Evolutionary conservation across 1,140 invertebrate species (phyloP).

Genomic region (Pemphigus obesinymphae): DNA sequence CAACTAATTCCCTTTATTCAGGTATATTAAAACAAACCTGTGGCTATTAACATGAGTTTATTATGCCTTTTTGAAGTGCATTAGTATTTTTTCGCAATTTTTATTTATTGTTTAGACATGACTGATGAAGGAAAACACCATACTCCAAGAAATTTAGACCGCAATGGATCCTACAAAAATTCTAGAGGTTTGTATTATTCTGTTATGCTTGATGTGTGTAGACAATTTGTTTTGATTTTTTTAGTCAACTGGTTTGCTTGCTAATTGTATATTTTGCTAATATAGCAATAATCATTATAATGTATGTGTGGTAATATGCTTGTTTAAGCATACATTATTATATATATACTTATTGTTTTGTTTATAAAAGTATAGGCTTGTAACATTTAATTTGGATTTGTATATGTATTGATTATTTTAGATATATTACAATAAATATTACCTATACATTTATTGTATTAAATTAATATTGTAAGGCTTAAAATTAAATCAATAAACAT

Average conservation of each 20-base stretch:
- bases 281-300: conserved; percentile 1
- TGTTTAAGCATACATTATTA: not conserved
- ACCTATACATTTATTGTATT: not conserved
- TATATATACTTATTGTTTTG: not conserved
- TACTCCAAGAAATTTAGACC: conserved; percentile 66
- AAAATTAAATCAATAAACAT: not conserved
- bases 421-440: no score
- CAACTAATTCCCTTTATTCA: conserved; percentile 44
- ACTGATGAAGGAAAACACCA: conserved; percentile 68
- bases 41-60: not conserved
- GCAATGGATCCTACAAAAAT: conserved; percentile 78
- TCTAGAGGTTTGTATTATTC: conserved; percentile 55
- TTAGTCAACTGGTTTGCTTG: conserved; percentile 8
- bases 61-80: not conserved
- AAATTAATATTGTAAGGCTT: not conserved
- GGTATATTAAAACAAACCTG: conserved; percentile 54
- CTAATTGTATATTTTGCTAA: conserved; percentile 34
- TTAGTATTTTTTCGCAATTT: conserved; percentile 47
- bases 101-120: conserved; percentile 66
- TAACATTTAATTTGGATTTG: no score
- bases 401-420: no score
- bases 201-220: not conserved
- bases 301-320: not conserved
- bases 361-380: no score
- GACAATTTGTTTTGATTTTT: not conserved